Evolutionary conservation across 2,888 invertebrate genomes (phyloP).

Genomic region (Rapana venosa): DNA sequence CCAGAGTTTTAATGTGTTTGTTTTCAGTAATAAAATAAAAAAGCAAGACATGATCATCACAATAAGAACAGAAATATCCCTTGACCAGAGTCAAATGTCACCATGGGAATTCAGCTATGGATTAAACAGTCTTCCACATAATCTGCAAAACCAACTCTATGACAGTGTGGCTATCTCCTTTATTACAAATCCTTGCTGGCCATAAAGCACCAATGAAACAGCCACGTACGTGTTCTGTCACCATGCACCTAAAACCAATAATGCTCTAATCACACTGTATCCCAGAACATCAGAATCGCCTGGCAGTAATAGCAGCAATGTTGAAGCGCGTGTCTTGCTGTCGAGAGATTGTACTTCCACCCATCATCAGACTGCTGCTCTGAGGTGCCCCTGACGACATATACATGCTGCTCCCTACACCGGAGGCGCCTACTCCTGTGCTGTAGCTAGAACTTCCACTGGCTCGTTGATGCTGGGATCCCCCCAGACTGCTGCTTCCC

Average conservation of each 20-base stretch:
- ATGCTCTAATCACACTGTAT: neutral
- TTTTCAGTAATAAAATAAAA: no score
- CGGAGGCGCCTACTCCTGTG: neutral
- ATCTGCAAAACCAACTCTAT: no score
- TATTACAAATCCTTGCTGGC: neutral
- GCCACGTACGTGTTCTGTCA: neutral
- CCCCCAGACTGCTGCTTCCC: neutral
- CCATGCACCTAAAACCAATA: neutral
- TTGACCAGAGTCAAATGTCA: neutral
- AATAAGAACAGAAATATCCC: neutral
- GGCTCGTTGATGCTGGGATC: neutral
- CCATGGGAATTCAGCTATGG: neutral
- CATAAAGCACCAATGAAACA: neutral
- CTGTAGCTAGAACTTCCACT: neutral
- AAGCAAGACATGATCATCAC: neutral
- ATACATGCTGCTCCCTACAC: conserved; percentile 44
- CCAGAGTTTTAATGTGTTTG: no score
- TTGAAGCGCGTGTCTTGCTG: conserved; percentile 48
- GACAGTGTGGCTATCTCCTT: conserved; percentile 1
- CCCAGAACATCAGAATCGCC: conserved; percentile 42
- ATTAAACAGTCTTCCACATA: no score
- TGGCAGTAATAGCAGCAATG: conserved; percentile 50
- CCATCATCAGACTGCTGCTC: conserved; percentile 55
- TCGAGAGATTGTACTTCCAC: conserved; percentile 51
- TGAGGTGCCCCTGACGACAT: conserved; percentile 45